Conservation (phyloP, 2,888 invertebrate species). For the Pinctada fucata region DNA sequence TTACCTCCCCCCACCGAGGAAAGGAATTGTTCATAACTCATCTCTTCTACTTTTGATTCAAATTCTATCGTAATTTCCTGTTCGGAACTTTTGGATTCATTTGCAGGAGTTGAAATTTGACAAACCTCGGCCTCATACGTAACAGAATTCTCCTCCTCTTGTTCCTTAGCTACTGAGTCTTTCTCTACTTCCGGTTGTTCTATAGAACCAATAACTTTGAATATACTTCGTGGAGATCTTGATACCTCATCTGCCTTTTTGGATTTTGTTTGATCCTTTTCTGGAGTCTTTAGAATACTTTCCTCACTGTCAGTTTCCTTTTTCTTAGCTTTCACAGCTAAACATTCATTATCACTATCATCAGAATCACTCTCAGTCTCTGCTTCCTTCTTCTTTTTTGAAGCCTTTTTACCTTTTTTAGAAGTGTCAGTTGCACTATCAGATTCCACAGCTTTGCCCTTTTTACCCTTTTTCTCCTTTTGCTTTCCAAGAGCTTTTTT, state of each 20-base stretch:
- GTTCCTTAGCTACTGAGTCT: background rate
- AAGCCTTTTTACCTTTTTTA: conserved; percentile 8
- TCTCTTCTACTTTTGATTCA: conserved; percentile 20
- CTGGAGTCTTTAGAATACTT: conserved; percentile 2
- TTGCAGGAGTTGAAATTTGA: conserved; percentile 32
- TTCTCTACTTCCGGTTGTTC: background rate
- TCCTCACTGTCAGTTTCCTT: conserved; percentile 5
- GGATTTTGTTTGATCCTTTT: background rate
- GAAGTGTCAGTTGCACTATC: background rate
- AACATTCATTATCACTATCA: background rate
- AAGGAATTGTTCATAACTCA: conserved; percentile 22
- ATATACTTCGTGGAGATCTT: conserved; percentile 24
- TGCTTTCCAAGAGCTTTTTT: conserved; percentile 4
- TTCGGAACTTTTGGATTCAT: conserved; percentile 33
- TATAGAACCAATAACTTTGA: conserved; percentile 13
- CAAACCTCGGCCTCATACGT: conserved; percentile 11
- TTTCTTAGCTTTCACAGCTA: conserved; percentile 3
- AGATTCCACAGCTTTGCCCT: background rate
- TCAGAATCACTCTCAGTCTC: conserved; percentile 12
- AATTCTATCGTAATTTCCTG: conserved; percentile 9
- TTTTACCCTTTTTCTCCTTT: conserved; percentile 10
- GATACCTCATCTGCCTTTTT: conserved; percentile 10
- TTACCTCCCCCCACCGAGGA: conserved; percentile 2
- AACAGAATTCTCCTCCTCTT: background rate
- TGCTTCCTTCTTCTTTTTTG: conserved; percentile 12